Percentiles rank a stretch among this genome's conserved stretches.
These are phyloP conservation scores for Xenopus petersii DNA, from an alignment of 2,797 vertebrate genomes.

Conservation along the genomic window DNA sequence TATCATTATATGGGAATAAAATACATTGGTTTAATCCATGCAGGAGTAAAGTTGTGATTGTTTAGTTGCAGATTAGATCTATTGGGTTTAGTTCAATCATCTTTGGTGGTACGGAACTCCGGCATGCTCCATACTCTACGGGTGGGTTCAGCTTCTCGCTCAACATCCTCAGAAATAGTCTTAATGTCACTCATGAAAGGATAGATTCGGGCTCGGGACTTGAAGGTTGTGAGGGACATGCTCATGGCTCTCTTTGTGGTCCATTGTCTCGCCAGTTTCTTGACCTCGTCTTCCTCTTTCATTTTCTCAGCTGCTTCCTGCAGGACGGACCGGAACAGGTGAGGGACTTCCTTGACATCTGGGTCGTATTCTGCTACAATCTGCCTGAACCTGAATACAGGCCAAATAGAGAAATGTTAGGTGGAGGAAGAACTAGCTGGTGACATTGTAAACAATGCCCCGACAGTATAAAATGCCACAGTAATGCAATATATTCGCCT, in stretches of 20 bases:
- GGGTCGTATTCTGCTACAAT: slow-evolving; percentile 81
- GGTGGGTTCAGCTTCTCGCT: slow-evolving; percentile 65
- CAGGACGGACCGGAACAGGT: slow-evolving; percentile 82
- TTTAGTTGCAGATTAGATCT: too few species aligned
- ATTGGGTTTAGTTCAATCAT: slow-evolving; percentile 50
- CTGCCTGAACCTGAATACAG: slow-evolving; percentile 81
- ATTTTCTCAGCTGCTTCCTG: slow-evolving; percentile 79
- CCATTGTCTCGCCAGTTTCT: slow-evolving; percentile 83
- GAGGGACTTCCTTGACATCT: slow-evolving; percentile 80
- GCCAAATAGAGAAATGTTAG: too few species aligned
- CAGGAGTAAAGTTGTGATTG: background rate
- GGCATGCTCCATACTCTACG: slow-evolving; percentile 91
- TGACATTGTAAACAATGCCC: too few species aligned
- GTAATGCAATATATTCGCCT: too few species aligned
- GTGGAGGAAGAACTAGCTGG: too few species aligned
- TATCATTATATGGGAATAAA: too few species aligned
- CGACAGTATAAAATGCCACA: too few species aligned
- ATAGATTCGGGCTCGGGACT: slow-evolving; percentile 83
- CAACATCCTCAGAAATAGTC: slow-evolving; percentile 87
- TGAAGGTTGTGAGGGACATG: slow-evolving; percentile 79
- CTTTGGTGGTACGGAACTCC: slow-evolving; percentile 74
- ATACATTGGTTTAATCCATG: background rate
- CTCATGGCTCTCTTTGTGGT: slow-evolving; percentile 80
- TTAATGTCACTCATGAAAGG: slow-evolving; percentile 85
- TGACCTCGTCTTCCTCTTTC: slow-evolving; percentile 84